Conservation (phyloP, 1,140 invertebrate species). For the Brachionus sp. region DNA sequence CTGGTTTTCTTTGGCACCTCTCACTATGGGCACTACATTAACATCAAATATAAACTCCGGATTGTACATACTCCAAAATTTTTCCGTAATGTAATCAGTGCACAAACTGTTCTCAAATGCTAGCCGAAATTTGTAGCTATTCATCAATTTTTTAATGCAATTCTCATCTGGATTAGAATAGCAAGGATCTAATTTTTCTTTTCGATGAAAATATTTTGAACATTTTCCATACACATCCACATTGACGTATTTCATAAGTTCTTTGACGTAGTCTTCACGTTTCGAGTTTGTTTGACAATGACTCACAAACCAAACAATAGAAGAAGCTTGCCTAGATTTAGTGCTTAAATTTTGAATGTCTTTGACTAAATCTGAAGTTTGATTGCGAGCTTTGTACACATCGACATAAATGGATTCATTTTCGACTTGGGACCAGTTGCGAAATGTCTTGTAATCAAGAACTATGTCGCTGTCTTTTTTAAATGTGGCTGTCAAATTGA, state of each 20-base stretch:
- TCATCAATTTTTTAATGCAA: conserved; percentile 16
- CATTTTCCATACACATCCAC: conserved; percentile 71
- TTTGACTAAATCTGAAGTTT: neutral
- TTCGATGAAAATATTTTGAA: conserved; percentile 46
- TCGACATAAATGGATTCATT: neutral
- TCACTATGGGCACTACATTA: neutral
- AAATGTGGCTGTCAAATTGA: conserved; percentile 43
- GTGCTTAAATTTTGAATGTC: neutral
- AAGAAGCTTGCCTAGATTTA: neutral
- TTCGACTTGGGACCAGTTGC: neutral
- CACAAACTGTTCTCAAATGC: conserved; percentile 47
- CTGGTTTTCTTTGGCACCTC: neutral
- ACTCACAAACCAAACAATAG: conserved; percentile 66
- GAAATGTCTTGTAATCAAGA: conserved; percentile 25
- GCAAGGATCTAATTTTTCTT: conserved; percentile 36
- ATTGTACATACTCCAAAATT: conserved; percentile 44
- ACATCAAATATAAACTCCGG: neutral
- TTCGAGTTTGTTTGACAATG: conserved; percentile 64
- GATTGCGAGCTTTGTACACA: neutral
- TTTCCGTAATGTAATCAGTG: conserved; percentile 47
- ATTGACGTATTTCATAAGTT: conserved; percentile 63
- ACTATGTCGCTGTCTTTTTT: neutral
- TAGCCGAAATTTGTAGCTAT: conserved; percentile 46
- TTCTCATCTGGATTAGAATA: neutral
- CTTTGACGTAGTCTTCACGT: conserved; percentile 62